Evolutionary conservation across 2,888 invertebrate genomes (phyloP), one percentile per base, ranked within the genome.

Genomic region (Athrips mouffetella): DNA sequence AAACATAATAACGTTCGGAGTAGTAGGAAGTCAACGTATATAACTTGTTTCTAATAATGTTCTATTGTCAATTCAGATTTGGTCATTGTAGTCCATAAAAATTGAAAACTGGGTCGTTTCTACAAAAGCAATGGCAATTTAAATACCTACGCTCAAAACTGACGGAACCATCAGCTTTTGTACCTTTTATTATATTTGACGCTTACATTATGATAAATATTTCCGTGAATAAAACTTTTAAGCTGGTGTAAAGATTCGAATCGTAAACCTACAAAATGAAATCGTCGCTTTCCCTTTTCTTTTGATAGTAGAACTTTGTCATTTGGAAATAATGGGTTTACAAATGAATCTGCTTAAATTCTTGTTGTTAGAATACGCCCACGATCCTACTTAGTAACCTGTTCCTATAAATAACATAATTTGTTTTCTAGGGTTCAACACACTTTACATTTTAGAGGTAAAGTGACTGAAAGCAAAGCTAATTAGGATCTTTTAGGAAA

Each of bases 211-310:
- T 35, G 41, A 50, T 18, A 23, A 46, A 50, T 16, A 30, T 33
- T 50, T 41, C 49, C 45, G 30, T 44, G 18, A 44, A 42, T 29
- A 50, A 46, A 45, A 41, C 45, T 27, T 42, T 18, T 29, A 21
- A 23, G 11, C 7, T 3, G 6, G 23, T n/a, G 25, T 23, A 39
- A 20, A 23, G 11, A 18, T 18, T 42, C 10, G 3, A 41, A 15
- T 41, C 40, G 29, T 57, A 58, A 56, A 53, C 55, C 56, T 51
- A 50, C 59, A 54, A 52, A 50, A 51, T 29, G 20, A 6, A 30
- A 13, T 37, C 11, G 13, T 18, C 53, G 57, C 65, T 66, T 64
- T 66, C 63, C 58, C 61, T 65, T 63, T 70, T 69, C 7, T 16
- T 37, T 37, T 8, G 18, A 8, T 16, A 7, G n/a, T 21, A 37